Evolutionary conservation across 2,113 vertebrate genomes (phyloP).

Genomic region (Xiphorhynchus elegans): DNA sequence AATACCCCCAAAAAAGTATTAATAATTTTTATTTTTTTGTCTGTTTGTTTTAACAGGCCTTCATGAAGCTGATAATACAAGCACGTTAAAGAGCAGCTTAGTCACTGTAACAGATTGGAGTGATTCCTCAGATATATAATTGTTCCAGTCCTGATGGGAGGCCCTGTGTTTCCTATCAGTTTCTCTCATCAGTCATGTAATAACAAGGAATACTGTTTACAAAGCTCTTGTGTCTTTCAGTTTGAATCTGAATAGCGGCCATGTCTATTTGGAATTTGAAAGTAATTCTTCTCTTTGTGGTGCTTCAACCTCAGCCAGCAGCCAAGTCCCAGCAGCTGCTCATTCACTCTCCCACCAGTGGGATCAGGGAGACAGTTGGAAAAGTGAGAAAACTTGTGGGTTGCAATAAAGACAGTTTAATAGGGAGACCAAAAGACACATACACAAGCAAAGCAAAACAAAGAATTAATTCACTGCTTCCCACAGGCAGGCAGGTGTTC

Average conservation of each 20-base stretch:
- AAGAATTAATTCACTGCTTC: background rate
- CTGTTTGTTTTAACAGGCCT: slow-evolving; percentile 70
- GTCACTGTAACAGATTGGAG: slow-evolving; percentile 86
- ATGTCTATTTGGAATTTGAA: background rate
- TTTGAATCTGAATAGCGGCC: background rate
- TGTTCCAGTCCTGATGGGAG: background rate
- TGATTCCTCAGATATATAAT: slow-evolving; percentile 81
- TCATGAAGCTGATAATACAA: slow-evolving; percentile 81
- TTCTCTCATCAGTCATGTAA: background rate
- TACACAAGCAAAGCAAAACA: background rate
- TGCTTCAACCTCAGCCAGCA: background rate
- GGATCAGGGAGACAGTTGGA: background rate
- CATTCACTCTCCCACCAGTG: background rate
- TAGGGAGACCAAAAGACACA: background rate
- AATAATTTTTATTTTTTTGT: background rate
- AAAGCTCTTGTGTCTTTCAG: slow-evolving; percentile 18
- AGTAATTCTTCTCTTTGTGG: background rate
- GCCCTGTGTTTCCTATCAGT: background rate
- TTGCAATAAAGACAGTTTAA: background rate
- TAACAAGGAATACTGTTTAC: background rate
- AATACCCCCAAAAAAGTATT: background rate
- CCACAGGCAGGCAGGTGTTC: background rate
- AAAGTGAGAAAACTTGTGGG: background rate
- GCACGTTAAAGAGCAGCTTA: slow-evolving; percentile 87
- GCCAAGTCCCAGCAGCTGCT: accelerated